Base-by-base conservation (phyloP, 2,888 invertebrate genomes). In the Cryptocephalus primarius region DNA sequence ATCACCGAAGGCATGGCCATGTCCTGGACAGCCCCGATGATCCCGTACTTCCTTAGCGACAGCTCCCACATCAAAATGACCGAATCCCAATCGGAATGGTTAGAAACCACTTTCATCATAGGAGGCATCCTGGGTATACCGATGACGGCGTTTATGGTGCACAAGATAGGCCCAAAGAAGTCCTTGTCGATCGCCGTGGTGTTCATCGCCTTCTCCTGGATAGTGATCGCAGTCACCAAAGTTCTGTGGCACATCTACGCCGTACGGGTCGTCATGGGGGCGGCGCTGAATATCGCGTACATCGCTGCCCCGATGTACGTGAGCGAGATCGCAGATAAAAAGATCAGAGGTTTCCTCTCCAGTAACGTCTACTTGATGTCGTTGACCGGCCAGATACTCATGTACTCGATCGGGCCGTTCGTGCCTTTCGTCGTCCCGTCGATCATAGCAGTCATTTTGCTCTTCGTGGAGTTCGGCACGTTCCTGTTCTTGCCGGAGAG, bases 401-500 rank as follows among this genome's bases (percentile, higher is more conserved):
- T 64, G 1, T 65, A 65, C 43, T 54, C 60, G 12, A 60, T 65
- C 51, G 49, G 52, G 4, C 56, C 56, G 1, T 53, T 48, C 42
- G 48, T 51, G 2, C 50, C 56, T 2, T 49, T 55, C 9, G 53
- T 49, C 33, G 50, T 51, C 1, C 47, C 50, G 12, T 49, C 50
- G 11, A 46, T 52, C 12, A 52, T 55, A 14, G 50, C 50, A 6
- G 57, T 58, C 10, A 48, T 54, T 1, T 54, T 64, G 14, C 46
- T 65, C 2, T 38, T 60, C 4, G 44, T 59, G 1, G 67, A 69
- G 54, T 50, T 68, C 6, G 44, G 57, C 8, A 56, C 63, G 1
- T 67, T 68, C 47, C 58, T 64, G 0, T 68, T 67, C 53, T 65
- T 69, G 64, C 70, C 69, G 2, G 67, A 70, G 51, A 65, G 64